Conservation (phyloP, 2,888 invertebrate species). For the Linnaemya tessellans region DNA sequence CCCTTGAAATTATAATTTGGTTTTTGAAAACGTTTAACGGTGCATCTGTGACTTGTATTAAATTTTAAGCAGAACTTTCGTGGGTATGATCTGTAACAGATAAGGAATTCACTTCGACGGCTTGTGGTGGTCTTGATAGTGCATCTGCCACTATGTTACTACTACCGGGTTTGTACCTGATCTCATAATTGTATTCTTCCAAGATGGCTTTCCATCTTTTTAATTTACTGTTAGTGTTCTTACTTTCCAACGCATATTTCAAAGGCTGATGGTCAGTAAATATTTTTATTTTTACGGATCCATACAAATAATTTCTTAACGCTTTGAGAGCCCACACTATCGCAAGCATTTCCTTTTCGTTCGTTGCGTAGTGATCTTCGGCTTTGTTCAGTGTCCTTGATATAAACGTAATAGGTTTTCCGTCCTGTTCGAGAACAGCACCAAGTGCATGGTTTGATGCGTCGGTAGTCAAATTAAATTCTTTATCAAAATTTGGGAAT, state of each 20-base stretch:
- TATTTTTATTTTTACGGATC: no score
- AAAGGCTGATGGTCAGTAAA: no score
- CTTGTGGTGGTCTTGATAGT: conserved; percentile 2
- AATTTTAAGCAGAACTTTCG: not conserved
- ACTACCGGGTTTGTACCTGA: conserved; percentile 26
- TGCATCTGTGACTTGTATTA: conserved; percentile 16
- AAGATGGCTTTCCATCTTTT: no score
- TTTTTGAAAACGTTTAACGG: no score
- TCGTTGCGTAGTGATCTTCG: no score
- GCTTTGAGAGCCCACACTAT: no score
- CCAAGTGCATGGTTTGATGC: conserved; percentile 36
- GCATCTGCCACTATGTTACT: conserved; percentile 20
- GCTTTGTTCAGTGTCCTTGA: conserved; percentile 52
- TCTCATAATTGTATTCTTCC: conserved; percentile 43
- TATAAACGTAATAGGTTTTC: conserved; percentile 54
- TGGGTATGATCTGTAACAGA: conserved; percentile 5
- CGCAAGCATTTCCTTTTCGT: no score
- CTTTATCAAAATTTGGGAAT: conserved; percentile 42
- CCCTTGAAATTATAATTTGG: conserved; percentile 2
- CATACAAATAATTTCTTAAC: no score
- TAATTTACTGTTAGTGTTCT: no score
- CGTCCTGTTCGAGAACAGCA: conserved; percentile 33
- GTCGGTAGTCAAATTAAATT: conserved; percentile 34
- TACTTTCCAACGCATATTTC: no score
- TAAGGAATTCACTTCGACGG: not conserved